Conservation (phyloP, 2,113 vertebrate genomes). For the Meles meles region DNA sequence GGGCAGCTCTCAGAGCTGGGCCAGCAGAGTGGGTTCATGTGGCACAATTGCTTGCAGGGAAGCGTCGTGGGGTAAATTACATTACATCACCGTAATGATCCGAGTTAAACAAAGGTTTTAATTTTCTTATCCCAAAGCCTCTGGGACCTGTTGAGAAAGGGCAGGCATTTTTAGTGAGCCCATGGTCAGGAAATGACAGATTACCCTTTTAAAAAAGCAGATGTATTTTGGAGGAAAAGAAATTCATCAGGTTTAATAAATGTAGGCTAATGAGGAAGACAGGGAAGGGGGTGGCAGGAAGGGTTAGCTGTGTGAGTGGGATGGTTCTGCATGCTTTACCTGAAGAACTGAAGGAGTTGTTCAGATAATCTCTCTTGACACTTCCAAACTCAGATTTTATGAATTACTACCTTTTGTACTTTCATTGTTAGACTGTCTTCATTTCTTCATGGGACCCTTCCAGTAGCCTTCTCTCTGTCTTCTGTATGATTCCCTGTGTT, state of each 20-base stretch:
- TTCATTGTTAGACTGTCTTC: neutral
- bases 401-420: neutral
- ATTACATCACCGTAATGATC: neutral
- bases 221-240: neutral
- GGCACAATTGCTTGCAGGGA: neutral
- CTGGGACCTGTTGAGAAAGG: neutral
- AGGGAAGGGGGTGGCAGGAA: neutral
- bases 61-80: neutral
- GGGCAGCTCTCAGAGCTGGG: neutral
- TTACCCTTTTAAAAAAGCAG: neutral
- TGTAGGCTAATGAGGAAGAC: neutral
- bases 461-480: neutral
- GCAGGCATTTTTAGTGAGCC: neutral
- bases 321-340: neutral
- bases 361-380: neutral
- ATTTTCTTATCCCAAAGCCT: neutral
- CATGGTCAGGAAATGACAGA: neutral
- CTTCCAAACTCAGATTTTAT: neutral
- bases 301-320: too few species aligned
- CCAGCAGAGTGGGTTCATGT: neutral
- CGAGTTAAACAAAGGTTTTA: neutral
- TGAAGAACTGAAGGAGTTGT: neutral
- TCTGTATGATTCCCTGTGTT: neutral
- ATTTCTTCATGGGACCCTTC: neutral
- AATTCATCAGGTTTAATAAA: neutral